A percentile compares a stretch with the other conserved stretches of the same genome.
phyloP scores from a whole-genome alignment of 2,888 invertebrate genomes.

The Folsomia manolachei region DNA sequence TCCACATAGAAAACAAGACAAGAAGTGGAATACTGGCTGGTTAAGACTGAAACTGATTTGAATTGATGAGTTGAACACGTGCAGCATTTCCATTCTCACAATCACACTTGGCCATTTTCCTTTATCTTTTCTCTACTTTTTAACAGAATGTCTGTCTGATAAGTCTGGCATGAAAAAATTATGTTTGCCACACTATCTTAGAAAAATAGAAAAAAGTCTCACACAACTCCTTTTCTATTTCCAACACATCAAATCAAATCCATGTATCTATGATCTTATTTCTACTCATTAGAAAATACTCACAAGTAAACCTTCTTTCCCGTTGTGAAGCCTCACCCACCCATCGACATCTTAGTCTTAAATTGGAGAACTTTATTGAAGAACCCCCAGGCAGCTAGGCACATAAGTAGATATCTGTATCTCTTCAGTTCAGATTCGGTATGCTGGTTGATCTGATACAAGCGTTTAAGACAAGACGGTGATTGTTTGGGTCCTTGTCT shows the following conservation, averaged over 20 bases:
- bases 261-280: background rate
- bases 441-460: background rate
- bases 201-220: background rate
- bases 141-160: background rate
- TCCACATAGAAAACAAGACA: background rate
- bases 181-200: no score
- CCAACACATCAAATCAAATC: conserved; percentile 2
- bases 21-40: no score
- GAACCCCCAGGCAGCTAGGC: conserved; percentile 12
- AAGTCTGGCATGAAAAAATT: background rate
- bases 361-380: background rate
- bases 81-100: conserved; percentile 20
- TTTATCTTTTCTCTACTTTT: conserved; percentile 7
- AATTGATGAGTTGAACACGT: conserved; percentile 27
- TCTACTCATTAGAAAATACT: conserved; percentile 1
- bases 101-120: background rate
- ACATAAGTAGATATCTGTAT: no score
- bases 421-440: no score
- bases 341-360: background rate
- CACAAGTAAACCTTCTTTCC: background rate
- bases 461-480: background rate
- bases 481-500: no score
- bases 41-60: conserved; percentile 17
- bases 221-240: background rate
- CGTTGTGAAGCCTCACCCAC: no score